Conservation (phyloP, 2,888 invertebrate genomes). For the Chymomyza caudatula region DNA sequence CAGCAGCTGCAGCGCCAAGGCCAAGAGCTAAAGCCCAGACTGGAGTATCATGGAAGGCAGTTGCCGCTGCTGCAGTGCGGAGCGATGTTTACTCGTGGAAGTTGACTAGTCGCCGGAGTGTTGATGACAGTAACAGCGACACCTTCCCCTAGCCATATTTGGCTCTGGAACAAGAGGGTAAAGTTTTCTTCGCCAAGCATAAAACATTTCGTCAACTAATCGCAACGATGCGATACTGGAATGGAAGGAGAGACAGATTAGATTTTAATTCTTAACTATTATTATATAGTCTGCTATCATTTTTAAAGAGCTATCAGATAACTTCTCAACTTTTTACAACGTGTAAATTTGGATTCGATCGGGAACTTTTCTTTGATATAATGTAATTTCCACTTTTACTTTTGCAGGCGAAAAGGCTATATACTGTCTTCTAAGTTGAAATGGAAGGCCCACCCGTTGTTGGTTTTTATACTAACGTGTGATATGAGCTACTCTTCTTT, state of each 20-base stretch:
- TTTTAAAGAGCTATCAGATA: not conserved
- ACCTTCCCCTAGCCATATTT: constrained; percentile 10
- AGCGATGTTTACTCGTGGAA: not conserved
- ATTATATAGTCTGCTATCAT: not conserved
- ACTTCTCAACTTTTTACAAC: not conserved
- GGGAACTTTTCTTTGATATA: not conserved
- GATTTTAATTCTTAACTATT: constrained; percentile 28
- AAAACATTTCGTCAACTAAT: constrained; percentile 74
- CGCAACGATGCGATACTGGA: constrained; percentile 32
- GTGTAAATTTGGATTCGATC: not conserved
- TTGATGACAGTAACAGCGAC: constrained; percentile 32
- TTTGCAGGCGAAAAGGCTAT: too few relatives aligned
- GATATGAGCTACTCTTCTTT: too few relatives aligned
- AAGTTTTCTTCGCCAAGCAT: constrained; percentile 66
- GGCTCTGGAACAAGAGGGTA: constrained; percentile 51
- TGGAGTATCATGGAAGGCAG: constrained; percentile 40
- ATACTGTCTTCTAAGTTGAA: too few relatives aligned
- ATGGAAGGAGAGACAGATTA: constrained; percentile 15
- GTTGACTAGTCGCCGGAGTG: constrained; percentile 23
- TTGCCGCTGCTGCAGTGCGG: constrained; percentile 51
- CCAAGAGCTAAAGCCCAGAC: constrained; percentile 46
- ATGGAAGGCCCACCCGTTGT: too few relatives aligned
- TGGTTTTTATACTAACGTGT: too few relatives aligned
- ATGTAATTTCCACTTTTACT: not conserved
- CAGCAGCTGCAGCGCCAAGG: constrained; percentile 56